These are phyloP conservation scores for Acanthopleura granulata DNA, from an alignment of 2,888 invertebrate species.

Conservation along the genomic window DNA sequence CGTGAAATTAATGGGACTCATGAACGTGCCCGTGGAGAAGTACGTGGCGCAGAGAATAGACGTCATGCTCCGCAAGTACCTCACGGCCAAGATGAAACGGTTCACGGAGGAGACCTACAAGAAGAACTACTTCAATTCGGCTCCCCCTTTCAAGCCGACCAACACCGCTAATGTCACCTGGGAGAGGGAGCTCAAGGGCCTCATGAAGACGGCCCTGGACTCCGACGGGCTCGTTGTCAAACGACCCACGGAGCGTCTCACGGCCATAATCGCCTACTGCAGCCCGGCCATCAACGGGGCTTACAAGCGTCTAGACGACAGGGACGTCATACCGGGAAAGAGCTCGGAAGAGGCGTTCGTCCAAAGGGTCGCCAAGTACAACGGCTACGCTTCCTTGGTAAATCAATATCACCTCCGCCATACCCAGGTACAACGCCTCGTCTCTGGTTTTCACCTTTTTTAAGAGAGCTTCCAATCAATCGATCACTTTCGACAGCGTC, in stretches of 20 bases:
- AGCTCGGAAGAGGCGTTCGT: neutral
- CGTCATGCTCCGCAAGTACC: constrained; percentile 1
- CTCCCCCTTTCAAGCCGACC: neutral
- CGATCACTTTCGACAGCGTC: neutral
- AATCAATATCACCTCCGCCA: neutral
- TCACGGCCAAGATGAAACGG: neutral
- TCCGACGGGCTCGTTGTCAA: neutral
- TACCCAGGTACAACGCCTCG: neutral
- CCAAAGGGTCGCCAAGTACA: neutral
- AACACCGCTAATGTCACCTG: neutral
- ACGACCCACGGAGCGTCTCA: neutral
- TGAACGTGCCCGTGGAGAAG: constrained; percentile 3
- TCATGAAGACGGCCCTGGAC: neutral
- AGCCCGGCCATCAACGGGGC: neutral
- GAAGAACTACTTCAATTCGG: constrained; percentile 1
- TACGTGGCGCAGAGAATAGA: constrained; percentile 1
- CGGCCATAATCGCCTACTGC: neutral
- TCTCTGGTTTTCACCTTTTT: neutral
- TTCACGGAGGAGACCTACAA: constrained; percentile 1
- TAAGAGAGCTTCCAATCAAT: neutral
- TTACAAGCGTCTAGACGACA: neutral
- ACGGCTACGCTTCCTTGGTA: neutral
- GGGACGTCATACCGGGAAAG: neutral
- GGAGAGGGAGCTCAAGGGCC: neutral
- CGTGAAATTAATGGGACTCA: neutral